Base-by-base conservation (phyloP, 1,140 invertebrate genomes). In the Asobara japonica region DNA sequence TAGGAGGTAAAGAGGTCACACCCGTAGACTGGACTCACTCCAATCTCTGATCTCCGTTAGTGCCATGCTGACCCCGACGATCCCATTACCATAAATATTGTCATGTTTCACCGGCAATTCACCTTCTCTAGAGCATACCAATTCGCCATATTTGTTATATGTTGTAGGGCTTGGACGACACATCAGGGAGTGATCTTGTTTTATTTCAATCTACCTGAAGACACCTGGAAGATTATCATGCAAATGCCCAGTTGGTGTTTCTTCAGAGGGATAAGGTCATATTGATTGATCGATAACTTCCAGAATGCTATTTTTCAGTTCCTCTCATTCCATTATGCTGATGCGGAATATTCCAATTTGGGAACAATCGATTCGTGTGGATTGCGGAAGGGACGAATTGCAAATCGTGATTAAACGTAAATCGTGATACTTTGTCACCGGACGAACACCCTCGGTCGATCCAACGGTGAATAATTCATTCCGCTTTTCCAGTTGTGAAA, bases 391-490 rank as follows among this genome's bases (percentile, higher is more conserved):
- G 68, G 65, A 56, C 71, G 68, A 76, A 68, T 76, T 73, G 74
- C 71, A 76, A 76, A 76, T 76, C 65, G 73, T 75, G 76, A 76
- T 78, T 76, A 76, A 66, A 73, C 73, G 48, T 61, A 77, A 73
- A 79, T 77, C 69, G 74, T 61, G 70, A 78, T 69, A 77, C 76
- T 79, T 69, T 76, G 75, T 77, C 74, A 80, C 77, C 73, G 74
- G 65, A 72, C 66, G 75, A 74, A 69, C 67, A 75, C 22, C 61
- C 36, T 30, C 62, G 72, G 38, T 30, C 22, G 41, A 45, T 69
- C 64, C 45, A 25, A 71, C 64, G 64, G 68, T 78, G 76, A 79
- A 81, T 79, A 74, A 78, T 79, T 77, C 80, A 79, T 81, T 69
- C 56, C 33, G 72, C 65, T 77, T 75, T 75, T 60, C 69, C 51